Evolutionary conservation across 2,888 invertebrate genomes (phyloP), one percentile per base, ranked within the genome.

Genomic region (Cataglyphis cursor): DNA sequence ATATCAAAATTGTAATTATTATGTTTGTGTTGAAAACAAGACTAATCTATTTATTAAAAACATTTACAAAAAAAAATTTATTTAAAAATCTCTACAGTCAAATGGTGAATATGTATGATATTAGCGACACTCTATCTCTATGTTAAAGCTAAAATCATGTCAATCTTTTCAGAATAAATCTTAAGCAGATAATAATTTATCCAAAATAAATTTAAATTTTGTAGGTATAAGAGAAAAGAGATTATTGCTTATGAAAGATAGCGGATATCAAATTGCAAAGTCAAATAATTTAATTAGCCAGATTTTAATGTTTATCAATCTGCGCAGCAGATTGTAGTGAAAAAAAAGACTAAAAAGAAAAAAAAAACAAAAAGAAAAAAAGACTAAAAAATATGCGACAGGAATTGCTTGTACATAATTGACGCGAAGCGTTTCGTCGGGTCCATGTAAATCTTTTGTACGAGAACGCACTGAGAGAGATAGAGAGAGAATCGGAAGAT

Each of bases 401-500:
- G 18, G 6, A 24, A 18, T 51, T 75, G 64, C 35, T 38, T 51
- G 64, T n/a, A 21, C 18, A 59, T 59, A 76, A 76, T 70, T 59
- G 31, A 59, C 41, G 38, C 38, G 18, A 68, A 41, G n/a, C 51
- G 18, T 44, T 70, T 70, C 35, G 38, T 38, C 28, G 54, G 28
- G 38, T 75, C 62, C 21, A 38, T 15, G 18, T 41, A 73, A 76
- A 59, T 70, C 64, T 64, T 83, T 62, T 28, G 12, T 51, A 6
- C n/a, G 18, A 15, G 44, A 31, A 12, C 35, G 44, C n/a, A 51
- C 41, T 0, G n/a, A 35, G 35, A 35, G 6, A 35, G 35, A 35
- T 35, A 35, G 35, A 35, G 35, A 35, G 35, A 35, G 35, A 6
- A 76, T 59, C 48, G 61, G 48, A 38, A n/a, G 61, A 84, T 74